phyloP scores from a whole-genome alignment of 2,888 invertebrate species.

The Brenthis daphne region DNA sequence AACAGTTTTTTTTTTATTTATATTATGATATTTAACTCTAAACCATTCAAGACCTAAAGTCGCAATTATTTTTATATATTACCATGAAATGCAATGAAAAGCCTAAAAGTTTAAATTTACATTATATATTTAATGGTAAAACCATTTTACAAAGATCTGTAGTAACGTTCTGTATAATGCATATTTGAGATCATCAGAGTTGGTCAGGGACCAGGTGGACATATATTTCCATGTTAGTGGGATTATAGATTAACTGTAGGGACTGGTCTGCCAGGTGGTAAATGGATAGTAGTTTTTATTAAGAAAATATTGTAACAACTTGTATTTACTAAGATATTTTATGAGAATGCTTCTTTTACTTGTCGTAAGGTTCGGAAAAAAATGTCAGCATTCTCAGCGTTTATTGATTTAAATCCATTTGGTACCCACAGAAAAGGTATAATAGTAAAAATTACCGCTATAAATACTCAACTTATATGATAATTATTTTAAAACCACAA shows the following conservation, averaged over 20 bases:
- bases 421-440: too few species aligned
- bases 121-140: not conserved
- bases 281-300: slow-evolving; percentile 30
- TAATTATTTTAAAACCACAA: too few species aligned
- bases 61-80: not conserved
- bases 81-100: not conserved
- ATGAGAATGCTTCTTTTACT: slow-evolving; percentile 13
- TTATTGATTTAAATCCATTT: too few species aligned
- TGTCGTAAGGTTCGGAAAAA: slow-evolving; percentile 1
- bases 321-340: slow-evolving; percentile 18
- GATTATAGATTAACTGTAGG: slow-evolving; percentile 66
- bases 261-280: slow-evolving; percentile 54
- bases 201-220: slow-evolving; percentile 54
- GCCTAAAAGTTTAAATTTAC: not conserved
- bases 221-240: slow-evolving; percentile 72
- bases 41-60: not conserved
- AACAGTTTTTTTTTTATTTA: not conserved
- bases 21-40: not conserved
- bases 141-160: slow-evolving; percentile 22
- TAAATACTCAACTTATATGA: too few species aligned
- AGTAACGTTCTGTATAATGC: slow-evolving; percentile 14
- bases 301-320: slow-evolving; percentile 25
- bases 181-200: slow-evolving; percentile 19
- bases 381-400: not conserved
- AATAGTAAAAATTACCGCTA: too few species aligned